These are phyloP conservation scores for Microtus pennsylvanicus DNA, from an alignment of 2,113 vertebrate species.

Conservation along the genomic window DNA sequence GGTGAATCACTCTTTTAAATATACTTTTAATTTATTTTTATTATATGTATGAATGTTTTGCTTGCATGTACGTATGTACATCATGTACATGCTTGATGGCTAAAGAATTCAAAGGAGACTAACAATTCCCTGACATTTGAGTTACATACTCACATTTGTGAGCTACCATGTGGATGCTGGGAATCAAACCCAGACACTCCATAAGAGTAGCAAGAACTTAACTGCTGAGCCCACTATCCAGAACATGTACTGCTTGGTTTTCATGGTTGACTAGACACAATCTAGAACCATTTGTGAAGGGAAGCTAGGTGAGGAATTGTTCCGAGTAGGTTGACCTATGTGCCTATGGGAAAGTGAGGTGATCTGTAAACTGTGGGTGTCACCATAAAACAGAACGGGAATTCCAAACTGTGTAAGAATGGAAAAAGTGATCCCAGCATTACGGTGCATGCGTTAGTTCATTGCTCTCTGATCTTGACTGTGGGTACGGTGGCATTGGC, in stretches of 20 bases:
- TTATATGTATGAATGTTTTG: neutral
- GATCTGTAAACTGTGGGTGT: neutral
- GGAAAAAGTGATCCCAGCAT: no score
- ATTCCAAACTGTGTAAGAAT: neutral
- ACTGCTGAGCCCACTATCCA: neutral
- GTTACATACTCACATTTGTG: neutral
- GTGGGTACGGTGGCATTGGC: no score
- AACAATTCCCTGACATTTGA: neutral
- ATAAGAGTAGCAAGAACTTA: neutral
- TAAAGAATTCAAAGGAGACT: neutral
- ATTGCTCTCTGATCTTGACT: neutral
- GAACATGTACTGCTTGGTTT: neutral
- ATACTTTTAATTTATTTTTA: neutral
- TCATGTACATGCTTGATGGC: neutral
- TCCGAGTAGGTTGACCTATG: neutral
- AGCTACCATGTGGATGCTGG: no score
- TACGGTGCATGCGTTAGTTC: accelerated
- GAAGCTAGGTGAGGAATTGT: no score
- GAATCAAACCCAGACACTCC: neutral
- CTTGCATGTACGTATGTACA: neutral
- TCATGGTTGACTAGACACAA: neutral
- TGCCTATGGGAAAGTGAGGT: neutral
- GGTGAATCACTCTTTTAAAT: neutral
- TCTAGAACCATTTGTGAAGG: neutral
- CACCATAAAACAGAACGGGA: neutral